Base-by-base conservation (phyloP, 2,888 invertebrate species). In the Drosophila pegasa region DNA sequence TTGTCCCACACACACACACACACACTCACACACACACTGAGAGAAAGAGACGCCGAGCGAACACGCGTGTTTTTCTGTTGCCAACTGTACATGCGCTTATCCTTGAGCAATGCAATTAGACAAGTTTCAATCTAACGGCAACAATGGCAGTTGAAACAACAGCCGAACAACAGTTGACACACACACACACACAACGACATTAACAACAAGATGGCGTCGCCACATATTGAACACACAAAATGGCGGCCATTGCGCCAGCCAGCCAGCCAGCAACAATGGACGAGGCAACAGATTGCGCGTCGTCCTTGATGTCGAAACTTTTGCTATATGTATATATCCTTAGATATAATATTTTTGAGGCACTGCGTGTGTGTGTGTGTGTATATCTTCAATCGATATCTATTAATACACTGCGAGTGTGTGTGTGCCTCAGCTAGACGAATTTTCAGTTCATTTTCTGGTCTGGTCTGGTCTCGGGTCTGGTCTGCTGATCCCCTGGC, bases 61-160 rank as follows among this genome's bases (percentile, higher is more conserved):
- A 27, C 18, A 55, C 38, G 41, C 50, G 31, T 27, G 37, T 55
- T 56, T 57, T 63, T 27, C 45, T 50, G 63, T 64, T 75, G 71
- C 71, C 63, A 54, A 47, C 38, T 43, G 38, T 58, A 54, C 61
- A 41, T 43, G 47, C 37, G 65, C 67, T 65, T 70, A 81, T 82
- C 84, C 82, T 83, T 82, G 82, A 68, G 72, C 79, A 71, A 78
- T 75, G 77, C 83, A 81, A 80, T 80, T 80, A 79, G 68, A 70
- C 66, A 77, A 71, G 55, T 72, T 62, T 79, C 70, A 57, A 76
- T 69, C 57, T 40, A 67, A 61, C 55, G 57, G 56, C 22, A 57
- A 63, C 50, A 67, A 61, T 61, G 37, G 40, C 63, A 45, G 25
- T 16, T 40, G 35, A 59, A 47, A 40, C 38, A 47, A 18, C 41